phyloP scores from a whole-genome alignment of 2,888 invertebrate genomes.

The Platycheirus albimanus region DNA sequence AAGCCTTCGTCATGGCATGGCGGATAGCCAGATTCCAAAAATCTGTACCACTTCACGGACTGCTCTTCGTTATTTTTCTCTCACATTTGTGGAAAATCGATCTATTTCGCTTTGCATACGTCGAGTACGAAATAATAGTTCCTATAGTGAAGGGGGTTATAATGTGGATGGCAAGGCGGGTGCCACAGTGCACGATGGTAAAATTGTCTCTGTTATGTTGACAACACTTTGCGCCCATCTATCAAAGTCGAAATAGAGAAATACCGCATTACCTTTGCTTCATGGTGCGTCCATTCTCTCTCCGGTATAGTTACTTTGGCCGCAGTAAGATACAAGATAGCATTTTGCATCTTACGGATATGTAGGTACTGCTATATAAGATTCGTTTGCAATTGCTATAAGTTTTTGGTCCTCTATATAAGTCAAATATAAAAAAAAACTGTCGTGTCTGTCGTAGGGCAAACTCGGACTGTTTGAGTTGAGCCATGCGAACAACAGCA shows the following conservation, averaged over 20 bases:
- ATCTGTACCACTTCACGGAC: conserved; percentile 9
- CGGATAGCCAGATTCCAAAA: conserved; percentile 8
- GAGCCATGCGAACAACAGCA: conserved; percentile 53
- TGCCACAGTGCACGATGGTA: conserved; percentile 15
- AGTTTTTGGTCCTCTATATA: conserved; percentile 59
- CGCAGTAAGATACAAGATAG: conserved; percentile 50
- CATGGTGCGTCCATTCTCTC: conserved; percentile 25
- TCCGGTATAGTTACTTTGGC: not conserved
- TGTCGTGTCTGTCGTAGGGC: conserved; percentile 56
- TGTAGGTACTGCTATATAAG: conserved; percentile 19
- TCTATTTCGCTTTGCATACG: conserved; percentile 60
- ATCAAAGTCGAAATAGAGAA: conserved; percentile 82
- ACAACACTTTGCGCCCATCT: conserved; percentile 79
- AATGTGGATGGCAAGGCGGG: not conserved
- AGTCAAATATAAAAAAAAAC: conserved; percentile 52
- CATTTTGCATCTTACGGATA: conserved; percentile 26
- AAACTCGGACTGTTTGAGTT: conserved; percentile 17
- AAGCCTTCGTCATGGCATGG: not conserved
- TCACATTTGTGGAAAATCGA: conserved; percentile 68
- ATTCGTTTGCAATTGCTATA: too few species aligned
- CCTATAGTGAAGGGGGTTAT: conserved; percentile 12
- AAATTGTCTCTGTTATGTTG: conserved; percentile 62
- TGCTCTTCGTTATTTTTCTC: conserved; percentile 39
- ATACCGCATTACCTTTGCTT: conserved; percentile 73
- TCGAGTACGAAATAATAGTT: conserved; percentile 27